These are phyloP conservation scores for Ennomos erosarius DNA, from an alignment of 2,888 invertebrate genomes.

Conservation along the genomic window DNA sequence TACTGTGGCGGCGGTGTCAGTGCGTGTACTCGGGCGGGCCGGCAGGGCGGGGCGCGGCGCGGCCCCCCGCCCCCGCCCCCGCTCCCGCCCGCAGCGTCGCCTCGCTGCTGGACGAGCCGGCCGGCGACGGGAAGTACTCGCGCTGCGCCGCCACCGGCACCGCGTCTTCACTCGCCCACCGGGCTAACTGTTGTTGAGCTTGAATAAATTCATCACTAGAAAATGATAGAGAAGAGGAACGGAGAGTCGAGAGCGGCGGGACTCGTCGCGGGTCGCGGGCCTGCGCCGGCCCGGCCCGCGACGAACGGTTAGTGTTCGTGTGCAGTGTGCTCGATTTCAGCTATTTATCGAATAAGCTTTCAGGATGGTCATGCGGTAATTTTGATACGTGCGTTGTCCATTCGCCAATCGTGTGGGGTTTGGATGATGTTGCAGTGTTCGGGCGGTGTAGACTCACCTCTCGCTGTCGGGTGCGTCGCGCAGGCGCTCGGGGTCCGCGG, in stretches of 20 bases:
- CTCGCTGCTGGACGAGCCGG: constrained; percentile 75
- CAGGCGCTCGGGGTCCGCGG: constrained; percentile 89
- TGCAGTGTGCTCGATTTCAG: constrained; percentile 24
- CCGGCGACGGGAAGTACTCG: constrained; percentile 76
- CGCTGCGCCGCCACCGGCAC: constrained; percentile 80
- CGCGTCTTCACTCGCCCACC: constrained; percentile 96
- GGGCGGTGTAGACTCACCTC: constrained; percentile 86
- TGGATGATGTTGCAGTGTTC: neutral
- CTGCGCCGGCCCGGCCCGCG: constrained; percentile 15
- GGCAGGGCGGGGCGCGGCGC: constrained; percentile 60
- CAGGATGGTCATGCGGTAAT: constrained; percentile 8
- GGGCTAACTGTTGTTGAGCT: constrained; percentile 98
- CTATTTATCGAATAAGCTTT: constrained; percentile 13
- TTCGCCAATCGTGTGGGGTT: constrained; percentile 12
- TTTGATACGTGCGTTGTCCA: constrained; percentile 17
- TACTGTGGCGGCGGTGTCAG: constrained; percentile 82
- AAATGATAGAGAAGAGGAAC: constrained; percentile 93
- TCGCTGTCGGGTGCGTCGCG: constrained; percentile 94
- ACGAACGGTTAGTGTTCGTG: constrained; percentile 33
- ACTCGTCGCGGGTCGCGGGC: constrained; percentile 36
- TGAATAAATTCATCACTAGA: constrained; percentile 99
- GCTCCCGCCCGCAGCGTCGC: constrained; percentile 65
- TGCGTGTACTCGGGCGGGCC: constrained; percentile 91
- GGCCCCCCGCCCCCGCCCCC: constrained; percentile 76
- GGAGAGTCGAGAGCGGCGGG: constrained; percentile 80